Conservation (phyloP, 2,113 vertebrate genomes). For the Nesogale talazaci region DNA sequence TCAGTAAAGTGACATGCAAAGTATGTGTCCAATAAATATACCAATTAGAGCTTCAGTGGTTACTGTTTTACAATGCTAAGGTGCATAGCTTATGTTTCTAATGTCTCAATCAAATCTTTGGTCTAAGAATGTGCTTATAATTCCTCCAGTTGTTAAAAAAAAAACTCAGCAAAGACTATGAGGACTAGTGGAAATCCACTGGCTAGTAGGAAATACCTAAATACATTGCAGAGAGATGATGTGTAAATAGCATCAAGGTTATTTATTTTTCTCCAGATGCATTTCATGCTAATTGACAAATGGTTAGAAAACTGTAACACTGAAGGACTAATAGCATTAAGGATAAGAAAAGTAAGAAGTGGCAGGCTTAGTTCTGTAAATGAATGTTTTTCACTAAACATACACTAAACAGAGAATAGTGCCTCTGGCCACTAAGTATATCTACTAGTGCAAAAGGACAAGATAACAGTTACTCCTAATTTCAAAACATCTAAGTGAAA, state of each 20-base stretch:
- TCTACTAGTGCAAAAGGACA: neutral
- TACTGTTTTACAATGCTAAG: constrained; percentile 53
- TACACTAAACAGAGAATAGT: neutral
- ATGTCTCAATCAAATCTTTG: constrained; percentile 9
- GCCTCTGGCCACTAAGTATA: neutral
- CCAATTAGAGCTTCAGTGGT: constrained; percentile 58
- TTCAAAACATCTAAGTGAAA: neutral
- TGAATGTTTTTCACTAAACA: neutral
- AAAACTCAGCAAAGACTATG: neutral
- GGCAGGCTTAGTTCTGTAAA: neutral
- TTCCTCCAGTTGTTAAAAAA: constrained; percentile 1
- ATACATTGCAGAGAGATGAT: neutral
- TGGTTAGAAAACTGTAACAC: constrained; percentile 48
- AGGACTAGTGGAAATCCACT: constrained; percentile 52
- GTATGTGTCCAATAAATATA: constrained; percentile 62
- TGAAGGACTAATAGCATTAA: neutral
- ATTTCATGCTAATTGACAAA: constrained; percentile 65
- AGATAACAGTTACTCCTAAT: neutral
- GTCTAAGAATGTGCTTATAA: constrained; percentile 29
- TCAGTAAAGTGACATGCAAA: constrained; percentile 64
- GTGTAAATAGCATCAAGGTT: neutral
- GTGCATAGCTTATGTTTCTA: constrained; percentile 42
- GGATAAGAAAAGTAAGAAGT: constrained; percentile 15
- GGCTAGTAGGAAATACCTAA: constrained; percentile 56
- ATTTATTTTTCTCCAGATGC: constrained; percentile 55